Evolutionary conservation across 2,888 invertebrate genomes (phyloP).

Genomic region (Xylota sylvarum): DNA sequence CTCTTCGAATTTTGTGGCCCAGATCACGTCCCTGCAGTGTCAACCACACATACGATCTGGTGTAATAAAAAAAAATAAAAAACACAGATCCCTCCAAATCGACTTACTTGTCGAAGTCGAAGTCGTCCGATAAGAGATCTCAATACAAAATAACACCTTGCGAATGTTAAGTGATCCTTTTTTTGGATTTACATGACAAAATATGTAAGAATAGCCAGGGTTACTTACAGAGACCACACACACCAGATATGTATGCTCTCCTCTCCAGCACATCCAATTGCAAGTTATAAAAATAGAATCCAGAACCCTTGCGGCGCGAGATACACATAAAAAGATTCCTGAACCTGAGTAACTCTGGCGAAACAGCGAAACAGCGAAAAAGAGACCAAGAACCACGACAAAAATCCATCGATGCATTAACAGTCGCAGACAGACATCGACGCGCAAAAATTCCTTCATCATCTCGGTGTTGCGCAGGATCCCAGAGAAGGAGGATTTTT

Average conservation of each 20-base stretch:
- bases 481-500: slow-evolving; percentile 47
- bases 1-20: slow-evolving; percentile 22
- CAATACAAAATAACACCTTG: slow-evolving; percentile 57
- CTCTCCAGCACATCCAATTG: slow-evolving; percentile 46
- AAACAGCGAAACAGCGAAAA: slow-evolving; percentile 32
- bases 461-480: slow-evolving; percentile 46
- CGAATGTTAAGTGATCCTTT: slow-evolving; percentile 50
- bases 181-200: slow-evolving; percentile 59
- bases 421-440: slow-evolving; percentile 73
- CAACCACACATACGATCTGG: slow-evolving; percentile 13
- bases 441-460: slow-evolving; percentile 72
- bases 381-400: slow-evolving; percentile 60
- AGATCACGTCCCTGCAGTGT: slow-evolving; percentile 43
- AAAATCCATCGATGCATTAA: slow-evolving; percentile 76
- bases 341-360: slow-evolving; percentile 42
- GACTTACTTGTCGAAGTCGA: slow-evolving; percentile 57
- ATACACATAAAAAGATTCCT: slow-evolving; percentile 65
- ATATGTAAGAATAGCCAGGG: slow-evolving; percentile 33
- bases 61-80: slow-evolving; percentile 29
- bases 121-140: slow-evolving; percentile 55
- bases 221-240: slow-evolving; percentile 58
- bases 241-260: slow-evolving; percentile 10
- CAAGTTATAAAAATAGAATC: slow-evolving; percentile 66
- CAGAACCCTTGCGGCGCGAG: slow-evolving; percentile 54
- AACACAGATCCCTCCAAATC: slow-evolving; percentile 3